Base-by-base conservation (phyloP, 2,797 vertebrate species). In the Muscicapa comitata region DNA sequence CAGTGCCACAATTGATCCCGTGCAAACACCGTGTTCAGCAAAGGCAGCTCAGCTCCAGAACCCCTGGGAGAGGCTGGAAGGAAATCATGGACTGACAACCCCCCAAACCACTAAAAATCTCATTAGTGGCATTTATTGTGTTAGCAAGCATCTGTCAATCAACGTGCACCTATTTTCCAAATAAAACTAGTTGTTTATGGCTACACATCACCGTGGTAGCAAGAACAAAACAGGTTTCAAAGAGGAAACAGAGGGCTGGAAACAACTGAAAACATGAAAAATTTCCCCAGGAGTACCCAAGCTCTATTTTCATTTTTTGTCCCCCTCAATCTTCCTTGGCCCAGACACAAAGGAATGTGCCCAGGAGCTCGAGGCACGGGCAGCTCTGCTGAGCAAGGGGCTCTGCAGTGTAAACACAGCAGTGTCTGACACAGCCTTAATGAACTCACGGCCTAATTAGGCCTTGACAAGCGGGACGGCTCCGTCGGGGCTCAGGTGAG, bases 401-500 rank as follows among this genome's bases (percentile, higher is more conserved):
- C 76, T 43, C 23, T 0, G 0, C 43, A 8, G 24, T 1, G 65
- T 86, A 77, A 95, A 90, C 95, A 94, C 68, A 3, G 42, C 19
- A 18, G 24, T 0, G 18, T 57, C 26, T 47, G 70, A 78, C 92
- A 78, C 62, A 43, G n/a, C 88, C 92, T 21, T 77, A 74, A 93
- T 65, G 84, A 91, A 74, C 57, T 73, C 48, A 1, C 4, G 0
- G 17, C 10, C 3, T 94, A 90, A 95, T 95, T 92, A 92, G 65
- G 55, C 63, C 65, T 28, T 33, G 61, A 3, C 24, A 19, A 62
- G 61, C 19, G 1, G 26, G 2, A 29, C 0, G 7, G 80, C 75
- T 91, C 72, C 23, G 15, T 10, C 17, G n/a, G n/a, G 4, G 65
- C 85, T 67, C 86, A 45, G 81, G 91, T 91, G 89, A 94, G 91